phyloP scores from a whole-genome alignment of 92 coral and sea anemone genomes.

The Montipora capitata region DNA sequence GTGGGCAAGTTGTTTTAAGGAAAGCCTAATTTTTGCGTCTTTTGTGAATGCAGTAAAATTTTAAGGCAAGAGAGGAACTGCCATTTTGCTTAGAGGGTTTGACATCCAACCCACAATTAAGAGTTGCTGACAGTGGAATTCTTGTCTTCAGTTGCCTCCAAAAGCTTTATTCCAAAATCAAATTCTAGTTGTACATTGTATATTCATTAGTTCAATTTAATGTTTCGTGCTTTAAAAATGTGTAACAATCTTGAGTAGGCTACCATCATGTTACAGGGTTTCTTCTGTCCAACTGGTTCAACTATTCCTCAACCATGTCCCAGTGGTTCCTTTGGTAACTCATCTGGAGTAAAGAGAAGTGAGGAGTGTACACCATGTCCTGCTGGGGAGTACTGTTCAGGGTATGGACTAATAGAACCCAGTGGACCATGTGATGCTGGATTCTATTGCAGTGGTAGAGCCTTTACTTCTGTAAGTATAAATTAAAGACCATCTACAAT shows the following conservation, averaged over 20 bases:
- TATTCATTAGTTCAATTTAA: no score
- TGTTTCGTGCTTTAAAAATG: no score
- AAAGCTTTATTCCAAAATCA: no score
- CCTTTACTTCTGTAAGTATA: constrained; percentile 94
- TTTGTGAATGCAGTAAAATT: neutral
- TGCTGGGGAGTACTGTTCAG: constrained; percentile 98
- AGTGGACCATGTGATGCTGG: constrained; percentile 99
- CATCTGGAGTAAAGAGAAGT: constrained; percentile 95
- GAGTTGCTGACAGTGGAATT: no score
- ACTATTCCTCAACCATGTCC: constrained; percentile 98
- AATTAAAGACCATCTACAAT: no score
- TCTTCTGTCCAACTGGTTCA: constrained; percentile 97
- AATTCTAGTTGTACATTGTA: no score
- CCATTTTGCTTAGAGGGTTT: no score
- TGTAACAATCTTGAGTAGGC: no score
- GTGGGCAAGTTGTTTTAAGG: constrained; percentile 57
- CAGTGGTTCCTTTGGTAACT: constrained; percentile 95
- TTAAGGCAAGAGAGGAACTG: no score
- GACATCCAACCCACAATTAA: no score
- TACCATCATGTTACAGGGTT: constrained; percentile 71
- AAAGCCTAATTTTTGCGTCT: neutral
- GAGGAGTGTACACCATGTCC: constrained; percentile 97
- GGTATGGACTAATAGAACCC: constrained; percentile 87
- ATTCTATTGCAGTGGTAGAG: constrained; percentile 94
- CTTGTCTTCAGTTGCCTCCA: no score